Evolutionary conservation across 1,140 invertebrate genomes (phyloP), one percentile per base, ranked within the genome.

Genomic region (Drosophila nigromelanica): DNA sequence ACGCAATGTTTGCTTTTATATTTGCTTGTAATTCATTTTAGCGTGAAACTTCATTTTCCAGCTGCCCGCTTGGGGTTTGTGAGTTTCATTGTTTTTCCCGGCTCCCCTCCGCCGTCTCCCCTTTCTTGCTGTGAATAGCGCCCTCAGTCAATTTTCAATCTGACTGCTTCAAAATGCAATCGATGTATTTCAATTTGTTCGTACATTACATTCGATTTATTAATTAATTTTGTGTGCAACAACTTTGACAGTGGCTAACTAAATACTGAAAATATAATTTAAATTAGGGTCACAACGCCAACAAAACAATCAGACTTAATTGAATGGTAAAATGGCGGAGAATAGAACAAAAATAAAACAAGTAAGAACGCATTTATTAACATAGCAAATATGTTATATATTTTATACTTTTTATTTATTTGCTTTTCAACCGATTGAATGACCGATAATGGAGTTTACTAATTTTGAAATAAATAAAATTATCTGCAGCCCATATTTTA

Each of bases 11-110:
- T 78, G 56, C 71, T 75, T 70, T 61, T 61, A 40, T 61, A 56
- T 78, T 78, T 78, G 62, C 58, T 72, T 89, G 76, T 74, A 87
- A 87, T 81, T 87, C 83, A 87, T 87, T 87, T 83, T 68, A 73
- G 79, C 79, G 69, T 72, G 75, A 89, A 87, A 75, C 78, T 76
- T 86, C 42, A 73, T 75, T 75, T 71, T 18, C 69, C 56, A 69
- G 35, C 66, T 52, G 56, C 61, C 48, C 47, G 33, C 45, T 73
- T 47, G 39, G 56, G 24, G 12, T 62, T 60, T 50, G 14, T 6
- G 39, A 14, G 6, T 40, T 70, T 59, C 60, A 64, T 70, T 71
- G 50, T 59, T 51, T 43, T 60, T 11, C 18, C 33, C 45, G 11
- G 21, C 5, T 30, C 6, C 3, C 40, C 61, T 11, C 43, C 35